Conservation (phyloP, 2,888 invertebrate genomes). For the Argyresthia albistria region DNA sequence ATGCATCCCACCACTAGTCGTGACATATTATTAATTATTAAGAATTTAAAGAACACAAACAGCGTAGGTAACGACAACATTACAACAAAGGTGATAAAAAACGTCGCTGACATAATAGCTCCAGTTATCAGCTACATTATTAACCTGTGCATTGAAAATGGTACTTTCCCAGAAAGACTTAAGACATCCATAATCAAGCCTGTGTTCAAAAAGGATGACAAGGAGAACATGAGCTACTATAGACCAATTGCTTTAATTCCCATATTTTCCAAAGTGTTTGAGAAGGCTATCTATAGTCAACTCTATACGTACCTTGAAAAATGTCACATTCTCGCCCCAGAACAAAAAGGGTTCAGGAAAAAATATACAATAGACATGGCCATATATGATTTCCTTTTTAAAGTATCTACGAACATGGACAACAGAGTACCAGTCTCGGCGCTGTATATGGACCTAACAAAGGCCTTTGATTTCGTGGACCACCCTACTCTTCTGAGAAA, state of each 20-base stretch:
- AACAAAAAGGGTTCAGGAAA: constrained; percentile 1
- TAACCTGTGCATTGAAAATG: constrained; percentile 1
- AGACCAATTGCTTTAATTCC: constrained; percentile 5
- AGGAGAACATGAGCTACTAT: neutral
- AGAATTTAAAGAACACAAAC: neutral
- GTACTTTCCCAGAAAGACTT: constrained; percentile 4
- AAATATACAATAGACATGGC: neutral
- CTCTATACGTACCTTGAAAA: neutral
- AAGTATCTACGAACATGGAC: neutral
- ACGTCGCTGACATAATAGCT: neutral
- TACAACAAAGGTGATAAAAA: neutral
- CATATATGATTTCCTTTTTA: neutral
- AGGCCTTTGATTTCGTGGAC: neutral
- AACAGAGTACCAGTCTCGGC: neutral
- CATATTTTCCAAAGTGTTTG: constrained; percentile 3
- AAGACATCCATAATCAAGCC: constrained; percentile 5
- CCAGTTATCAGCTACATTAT: constrained; percentile 1
- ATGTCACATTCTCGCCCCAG: neutral
- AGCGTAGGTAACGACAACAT: neutral
- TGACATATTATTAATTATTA: neutral
- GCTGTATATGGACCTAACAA: neutral
- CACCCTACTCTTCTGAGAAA: neutral
- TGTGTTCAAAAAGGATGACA: constrained; percentile 2
- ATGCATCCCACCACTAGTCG: neutral
- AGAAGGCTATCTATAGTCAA: neutral